Base-by-base conservation (phyloP, 2,888 invertebrate genomes). In the Oligia strigilis region DNA sequence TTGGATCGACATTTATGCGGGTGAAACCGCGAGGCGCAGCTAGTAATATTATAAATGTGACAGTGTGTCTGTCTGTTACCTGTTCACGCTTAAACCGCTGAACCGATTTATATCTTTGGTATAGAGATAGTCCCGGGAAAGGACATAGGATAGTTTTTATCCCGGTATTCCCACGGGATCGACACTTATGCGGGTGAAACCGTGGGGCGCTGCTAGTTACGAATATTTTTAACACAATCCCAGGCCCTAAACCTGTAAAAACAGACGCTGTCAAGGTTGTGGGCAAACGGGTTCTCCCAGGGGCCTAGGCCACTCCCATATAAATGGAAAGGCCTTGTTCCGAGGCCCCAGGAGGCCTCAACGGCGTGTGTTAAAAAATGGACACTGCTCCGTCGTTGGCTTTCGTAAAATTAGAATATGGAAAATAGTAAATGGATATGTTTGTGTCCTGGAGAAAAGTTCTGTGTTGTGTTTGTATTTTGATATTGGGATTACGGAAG, bases 261-360 rank as follows among this genome's bases (percentile, higher is more conserved):
- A 87, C 84, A 84, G 65, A 49, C 75, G 69, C 72, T 75, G 85
- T 75, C 87, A 85, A 86, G 85, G 86, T 82, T 84, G 75, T 76
- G 77, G 81, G 72, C 73, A 81, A 79, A 81, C 81, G 84, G 89
- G 86, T 81, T 67, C 49, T 82, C 86, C 84, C 90, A 17, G 19
- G 85, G 52, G 90, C n/a, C 73, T 29, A 65, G 72, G 73, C 80
- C 83, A 84, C 85, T 78, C 88, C 83, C 81, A 85, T 84, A 83
- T 86, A 90, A 90, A 90, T 90, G 90, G 90, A 90, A 90, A 88
- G 85, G 75, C 87, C 89, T 84, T 90, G 90, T 90, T 85, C 82
- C 58, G 11, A 3, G 46, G 81, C 70, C 88, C 75, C 81, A 36
- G 11, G 82, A 79, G 89, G 70, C 58, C 77, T 11, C 3, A 75